phyloP scores from a whole-genome alignment of 2,113 vertebrate species.

The Perognathus longimembris region DNA sequence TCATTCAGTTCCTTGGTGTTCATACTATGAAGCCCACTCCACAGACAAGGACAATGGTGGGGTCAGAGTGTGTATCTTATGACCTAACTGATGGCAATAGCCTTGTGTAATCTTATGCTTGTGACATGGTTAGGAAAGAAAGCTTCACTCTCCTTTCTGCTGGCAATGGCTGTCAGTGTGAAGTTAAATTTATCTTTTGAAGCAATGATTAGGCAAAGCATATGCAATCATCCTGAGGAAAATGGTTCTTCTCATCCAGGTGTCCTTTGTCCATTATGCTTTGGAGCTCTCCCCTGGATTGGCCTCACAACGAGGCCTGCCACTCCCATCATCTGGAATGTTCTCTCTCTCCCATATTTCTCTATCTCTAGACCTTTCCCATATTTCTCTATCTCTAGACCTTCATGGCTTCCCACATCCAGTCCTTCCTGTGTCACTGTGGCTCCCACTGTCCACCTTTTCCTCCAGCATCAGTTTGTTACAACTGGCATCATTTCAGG shows the following conservation, averaged over 20 bases:
- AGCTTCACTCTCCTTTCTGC: background rate
- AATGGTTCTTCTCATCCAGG: background rate
- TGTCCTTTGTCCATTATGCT: background rate
- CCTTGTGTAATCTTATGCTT: background rate
- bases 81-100: background rate
- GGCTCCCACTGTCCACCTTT: fast-evolving
- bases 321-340: background rate
- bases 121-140: background rate
- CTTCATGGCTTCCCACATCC: fast-evolving
- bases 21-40: background rate
- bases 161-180: background rate
- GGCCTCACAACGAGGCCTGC: background rate
- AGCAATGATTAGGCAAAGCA: background rate
- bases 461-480: fast-evolving
- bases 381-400: too few relatives aligned
- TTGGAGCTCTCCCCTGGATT: background rate
- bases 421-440: background rate
- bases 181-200: background rate
- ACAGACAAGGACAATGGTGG: background rate
- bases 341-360: background rate
- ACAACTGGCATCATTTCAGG: fast-evolving
- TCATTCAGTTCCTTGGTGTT: background rate
- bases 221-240: background rate
- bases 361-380: too few relatives aligned
- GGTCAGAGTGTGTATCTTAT: too few relatives aligned